phyloP scores from a whole-genome alignment of 1,140 invertebrate genomes.

The Psilanteris sp. region DNA sequence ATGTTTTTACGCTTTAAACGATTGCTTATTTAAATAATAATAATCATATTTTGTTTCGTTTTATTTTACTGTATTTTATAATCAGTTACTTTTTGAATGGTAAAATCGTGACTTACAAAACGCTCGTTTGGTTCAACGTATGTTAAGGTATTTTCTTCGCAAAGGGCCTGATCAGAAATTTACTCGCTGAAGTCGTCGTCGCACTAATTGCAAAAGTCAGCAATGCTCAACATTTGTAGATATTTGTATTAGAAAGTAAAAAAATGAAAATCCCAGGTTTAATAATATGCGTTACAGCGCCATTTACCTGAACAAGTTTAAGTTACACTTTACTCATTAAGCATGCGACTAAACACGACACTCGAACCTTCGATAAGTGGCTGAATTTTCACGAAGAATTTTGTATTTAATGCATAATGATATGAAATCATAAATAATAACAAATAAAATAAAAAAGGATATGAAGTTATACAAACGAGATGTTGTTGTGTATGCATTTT shows the following conservation, averaged over 20 bases:
- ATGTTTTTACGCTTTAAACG: no score
- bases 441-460: no score
- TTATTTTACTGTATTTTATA: slow-evolving; percentile 18
- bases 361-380: slow-evolving; percentile 19
- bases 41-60: slow-evolving; percentile 34
- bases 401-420: no score
- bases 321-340: slow-evolving; percentile 17
- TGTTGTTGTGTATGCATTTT: no score
- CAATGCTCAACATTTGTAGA: slow-evolving; percentile 27
- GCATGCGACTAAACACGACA: slow-evolving; percentile 29
- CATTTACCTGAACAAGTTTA: slow-evolving; percentile 1
- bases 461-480: no score
- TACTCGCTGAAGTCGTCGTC: slow-evolving; percentile 57
- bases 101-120: neutral
- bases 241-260: slow-evolving; percentile 19
- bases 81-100: no score
- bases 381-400: slow-evolving; percentile 15
- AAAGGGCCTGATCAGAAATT: slow-evolving; percentile 56
- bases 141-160: slow-evolving; percentile 36
- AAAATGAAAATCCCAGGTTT: neutral
- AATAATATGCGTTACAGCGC: slow-evolving; percentile 5
- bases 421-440: no score
- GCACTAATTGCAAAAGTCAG: no score
- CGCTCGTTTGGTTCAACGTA: slow-evolving; percentile 56
- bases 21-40: no score